Base-by-base conservation (phyloP, 2,888 invertebrate genomes). In the Standfussiana lucernea region DNA sequence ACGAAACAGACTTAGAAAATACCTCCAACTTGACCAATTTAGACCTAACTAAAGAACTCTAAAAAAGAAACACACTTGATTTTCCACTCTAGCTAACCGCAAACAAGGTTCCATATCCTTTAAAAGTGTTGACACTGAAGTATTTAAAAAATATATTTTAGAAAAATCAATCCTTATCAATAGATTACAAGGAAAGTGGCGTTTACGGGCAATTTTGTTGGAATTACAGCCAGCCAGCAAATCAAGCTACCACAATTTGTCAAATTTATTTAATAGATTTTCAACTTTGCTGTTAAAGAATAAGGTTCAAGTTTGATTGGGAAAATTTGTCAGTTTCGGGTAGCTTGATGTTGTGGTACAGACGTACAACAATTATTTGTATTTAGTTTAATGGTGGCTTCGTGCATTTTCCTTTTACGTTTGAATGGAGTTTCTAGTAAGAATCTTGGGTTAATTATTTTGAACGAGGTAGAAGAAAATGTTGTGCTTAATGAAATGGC, bases 181-280 rank as follows among this genome's bases (percentile, higher is more conserved):
- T 78, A 69, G 68, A 65, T 78, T 83, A 68, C 28, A 72, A 47
- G 18, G 13, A 61, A 67, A 37, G 15, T 11, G 37, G 0, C 50
- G 50, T 79, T 86, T 84, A 79, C 45, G 72, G 40, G 86, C 47
- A 78, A 78, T 86, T 72, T 83, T 53, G 61, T 74, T 73, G 7
- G 15, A 72, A 32, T n/a, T n/a, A n/a, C n/a, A n/a, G n/a, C n/a
- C n/a, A n/a, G n/a, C n/a, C n/a, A n/a, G n/a, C n/a, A n/a, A n/a
- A n/a, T n/a, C n/a, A n/a, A n/a, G n/a, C n/a, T n/a, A n/a, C n/a
- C n/a, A n/a, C n/a, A n/a, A n/a, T n/a, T n/a, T n/a, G n/a, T n/a
- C n/a, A n/a, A n/a, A n/a, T n/a, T n/a, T n/a, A n/a, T n/a, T n/a
- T n/a, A n/a, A n/a, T n/a, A n/a, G n/a, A n/a, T n/a, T n/a, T n/a